phyloP scores from a whole-genome alignment of 2,113 vertebrate genomes.

The Leptosomus discolor region DNA sequence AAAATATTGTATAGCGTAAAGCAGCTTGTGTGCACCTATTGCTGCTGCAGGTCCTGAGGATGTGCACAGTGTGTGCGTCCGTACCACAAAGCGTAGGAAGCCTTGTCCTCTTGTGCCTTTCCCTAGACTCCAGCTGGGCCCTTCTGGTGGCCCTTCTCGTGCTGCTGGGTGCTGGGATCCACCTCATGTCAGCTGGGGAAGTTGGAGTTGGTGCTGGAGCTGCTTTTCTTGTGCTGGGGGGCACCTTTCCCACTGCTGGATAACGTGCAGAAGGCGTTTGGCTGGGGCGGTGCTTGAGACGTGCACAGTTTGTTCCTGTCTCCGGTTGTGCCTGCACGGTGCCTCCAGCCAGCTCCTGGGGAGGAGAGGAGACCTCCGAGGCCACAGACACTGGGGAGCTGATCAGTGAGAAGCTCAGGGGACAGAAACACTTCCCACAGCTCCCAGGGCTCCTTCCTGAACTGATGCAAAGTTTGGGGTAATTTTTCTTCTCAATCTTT shows the following conservation, averaged over 20 bases:
- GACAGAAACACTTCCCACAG: neutral
- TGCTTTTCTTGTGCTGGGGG: neutral
- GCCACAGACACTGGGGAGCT: neutral
- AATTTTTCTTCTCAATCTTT: neutral
- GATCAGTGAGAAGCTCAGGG: rapidly evolving
- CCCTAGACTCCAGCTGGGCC: neutral
- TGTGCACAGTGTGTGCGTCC: rapidly evolving
- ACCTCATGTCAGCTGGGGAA: rapidly evolving
- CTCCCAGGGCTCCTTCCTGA: neutral
- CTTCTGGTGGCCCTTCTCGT: neutral
- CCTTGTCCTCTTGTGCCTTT: neutral
- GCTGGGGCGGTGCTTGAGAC: rapidly evolving
- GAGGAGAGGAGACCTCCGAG: neutral
- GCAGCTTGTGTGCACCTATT: neutral
- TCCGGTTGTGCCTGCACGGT: rapidly evolving
- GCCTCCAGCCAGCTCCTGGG: neutral
- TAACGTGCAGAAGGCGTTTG: neutral
- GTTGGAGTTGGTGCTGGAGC: neutral
- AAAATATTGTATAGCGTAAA: neutral
- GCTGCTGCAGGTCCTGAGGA: neutral
- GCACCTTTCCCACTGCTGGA: neutral
- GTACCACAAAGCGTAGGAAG: rapidly evolving
- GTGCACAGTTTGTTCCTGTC: neutral
- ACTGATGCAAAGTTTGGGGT: neutral
- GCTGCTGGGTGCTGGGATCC: neutral